Base-by-base conservation (phyloP, 2,888 invertebrate genomes). In the Macrophya alboannulata region DNA sequence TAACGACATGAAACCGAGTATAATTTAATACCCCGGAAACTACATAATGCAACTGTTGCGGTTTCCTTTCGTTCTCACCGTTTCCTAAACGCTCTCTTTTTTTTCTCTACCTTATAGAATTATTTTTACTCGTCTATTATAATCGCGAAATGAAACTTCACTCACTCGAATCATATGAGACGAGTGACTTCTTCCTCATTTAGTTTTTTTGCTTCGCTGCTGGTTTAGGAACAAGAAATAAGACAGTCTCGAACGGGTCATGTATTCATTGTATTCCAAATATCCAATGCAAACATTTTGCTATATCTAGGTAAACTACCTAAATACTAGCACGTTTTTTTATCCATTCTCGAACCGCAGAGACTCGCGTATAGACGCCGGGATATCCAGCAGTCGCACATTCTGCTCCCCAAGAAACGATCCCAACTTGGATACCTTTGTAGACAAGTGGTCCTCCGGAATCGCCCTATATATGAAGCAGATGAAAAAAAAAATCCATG, bases 281-380 rank as follows among this genome's bases (percentile, higher is more conserved):
- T 76, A 17, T 55, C 17, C 31, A n/a, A 77, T 77, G 37, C 37
- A 55, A 77, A 10, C 9, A 31, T 37, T 77, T 37, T n/a, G 51
- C 31, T 4, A 55, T 77, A 55, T 77, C 31, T 17, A 5, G 77
- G 17, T 62, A 25, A 37, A 43, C n/a, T n/a, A n/a, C 55, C 65
- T 74, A 84, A 65, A 85, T 68, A 65, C 85, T 48, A 43, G 85
- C 43, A 59, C 79, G 76, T 55, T 81, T 71, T n/a, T 45, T 85
- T 21, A 94, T 94, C 95, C 95, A 94, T 84, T 89, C 85, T 1
- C 90, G 85, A 72, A 94, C 94, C 72, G 90, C 84, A 0, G 95
- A 94, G 40, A 96, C 94, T 88, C 95, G 94, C 1, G 95, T 95
- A 85, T 95, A 95, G 0, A 95, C 95, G 68, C 95, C 95, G 4